These are phyloP conservation scores for Malurus melanocephalus DNA, from an alignment of 2,113 vertebrate genomes.

Conservation along the genomic window DNA sequence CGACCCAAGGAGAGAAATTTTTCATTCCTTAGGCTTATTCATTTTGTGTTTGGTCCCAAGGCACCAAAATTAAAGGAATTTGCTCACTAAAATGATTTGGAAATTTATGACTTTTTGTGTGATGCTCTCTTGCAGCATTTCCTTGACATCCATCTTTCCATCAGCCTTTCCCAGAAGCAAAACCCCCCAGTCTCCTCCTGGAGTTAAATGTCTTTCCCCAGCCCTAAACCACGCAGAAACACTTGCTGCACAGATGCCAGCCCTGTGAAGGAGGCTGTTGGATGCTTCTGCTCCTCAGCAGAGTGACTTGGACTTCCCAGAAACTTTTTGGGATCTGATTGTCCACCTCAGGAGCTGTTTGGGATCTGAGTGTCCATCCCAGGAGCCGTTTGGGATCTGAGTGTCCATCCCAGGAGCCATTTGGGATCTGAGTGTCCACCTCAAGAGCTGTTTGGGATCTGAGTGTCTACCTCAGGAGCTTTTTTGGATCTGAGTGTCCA, in stretches of 20 bases:
- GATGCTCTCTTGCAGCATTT: accelerated
- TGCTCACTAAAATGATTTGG: background rate
- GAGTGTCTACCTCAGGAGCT: background rate
- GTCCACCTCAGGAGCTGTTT: background rate
- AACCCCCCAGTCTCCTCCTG: background rate
- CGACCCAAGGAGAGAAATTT: background rate
- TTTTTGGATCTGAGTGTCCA: too few species aligned
- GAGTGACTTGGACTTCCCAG: background rate
- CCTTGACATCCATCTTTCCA: background rate
- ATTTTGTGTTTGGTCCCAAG: background rate
- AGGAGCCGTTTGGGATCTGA: background rate
- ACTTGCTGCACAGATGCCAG: background rate
- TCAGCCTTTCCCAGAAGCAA: background rate
- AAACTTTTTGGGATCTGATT: background rate
- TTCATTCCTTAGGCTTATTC: background rate
- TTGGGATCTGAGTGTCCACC: too few species aligned
- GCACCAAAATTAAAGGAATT: background rate
- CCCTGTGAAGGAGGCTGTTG: background rate
- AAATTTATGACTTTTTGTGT: background rate
- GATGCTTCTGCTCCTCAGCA: background rate
- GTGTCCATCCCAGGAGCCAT: background rate
- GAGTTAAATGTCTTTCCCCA: accelerated
- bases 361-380: accelerated
- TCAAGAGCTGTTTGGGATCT: background rate
- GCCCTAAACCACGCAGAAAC: background rate